Evolutionary conservation across 2,113 vertebrate species (phyloP).

Genomic region (Diglossa brunneiventris): DNA sequence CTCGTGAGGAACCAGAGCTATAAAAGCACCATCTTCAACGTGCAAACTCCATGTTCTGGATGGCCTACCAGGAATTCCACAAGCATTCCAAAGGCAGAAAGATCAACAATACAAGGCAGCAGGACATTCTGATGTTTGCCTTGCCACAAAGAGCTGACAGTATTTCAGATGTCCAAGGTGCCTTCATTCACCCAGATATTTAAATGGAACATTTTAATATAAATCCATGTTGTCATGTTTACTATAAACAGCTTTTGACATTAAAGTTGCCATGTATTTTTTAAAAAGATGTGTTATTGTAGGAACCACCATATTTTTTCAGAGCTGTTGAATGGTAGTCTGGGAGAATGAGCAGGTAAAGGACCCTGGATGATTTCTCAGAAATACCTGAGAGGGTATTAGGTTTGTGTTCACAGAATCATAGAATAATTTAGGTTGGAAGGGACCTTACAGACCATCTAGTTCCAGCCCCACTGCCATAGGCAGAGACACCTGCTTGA

Average conservation of each 20-base stretch:
- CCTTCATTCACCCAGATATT: background rate
- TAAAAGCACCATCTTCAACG: fast-evolving
- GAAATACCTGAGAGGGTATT: background rate
- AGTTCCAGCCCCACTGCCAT: background rate
- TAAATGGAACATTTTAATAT: background rate
- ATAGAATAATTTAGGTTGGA: background rate
- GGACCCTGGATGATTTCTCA: background rate
- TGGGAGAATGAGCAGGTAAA: background rate
- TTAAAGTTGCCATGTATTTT: background rate
- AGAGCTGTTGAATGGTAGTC: background rate
- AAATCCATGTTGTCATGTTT: background rate
- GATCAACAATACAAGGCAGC: background rate
- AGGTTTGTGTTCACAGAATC: background rate
- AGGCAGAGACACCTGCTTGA: background rate
- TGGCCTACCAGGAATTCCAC: background rate
- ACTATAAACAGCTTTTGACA: background rate
- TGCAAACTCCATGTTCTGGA: fast-evolving
- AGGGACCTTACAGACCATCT: background rate
- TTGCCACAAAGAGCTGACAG: background rate
- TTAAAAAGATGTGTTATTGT: fast-evolving
- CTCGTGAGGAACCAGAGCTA: background rate
- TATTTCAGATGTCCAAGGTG: background rate
- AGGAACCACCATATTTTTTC: background rate
- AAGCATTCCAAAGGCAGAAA: background rate
- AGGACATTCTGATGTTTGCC: fast-evolving